Evolutionary conservation across 2,888 invertebrate genomes (phyloP), one percentile per base, ranked within the genome.

Genomic region (Eretmocerus hayati): DNA sequence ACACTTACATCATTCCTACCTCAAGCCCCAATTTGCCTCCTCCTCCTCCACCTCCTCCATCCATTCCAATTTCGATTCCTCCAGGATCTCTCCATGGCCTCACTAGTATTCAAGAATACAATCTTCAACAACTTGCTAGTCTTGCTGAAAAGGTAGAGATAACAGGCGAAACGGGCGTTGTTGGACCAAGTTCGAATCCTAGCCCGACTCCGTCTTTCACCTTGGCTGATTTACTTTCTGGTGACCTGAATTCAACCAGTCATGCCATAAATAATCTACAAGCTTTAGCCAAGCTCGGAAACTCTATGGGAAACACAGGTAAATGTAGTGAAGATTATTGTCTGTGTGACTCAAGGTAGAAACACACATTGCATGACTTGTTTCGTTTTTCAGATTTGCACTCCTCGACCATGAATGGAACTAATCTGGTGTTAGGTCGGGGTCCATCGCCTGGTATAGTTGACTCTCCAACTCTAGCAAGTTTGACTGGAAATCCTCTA

Each of bases 191-290:
- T 71, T 75, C 58, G 67, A 79, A 67, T 73, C 79, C 63, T 67
- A 79, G 59, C 72, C 81, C 63, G 69, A 81, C 83, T 52, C 77
- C 76, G 53, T 78, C 81, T 57, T 87, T 89, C 59, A 86, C 83
- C 48, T 73, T 90, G 56, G 85, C 86, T 6, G 89, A 90, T 67
- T 74, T 90, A 48, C 77, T 90, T 48, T 81, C 83, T 50, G 87
- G 86, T 16, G 85, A 85, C 62, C 70, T 81, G 4, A 80, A 76
- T 59, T 79, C 80, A 1, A 76, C 77, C 57, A 82, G 83, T 59
- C 84, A 87, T 62, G 89, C 90, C 11, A 83, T 89, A 61, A 89
- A 88, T 72, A 93, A 92, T 74, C 76, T 93, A 57, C 90, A 92
- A 66, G 90, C 90, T 22, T 80, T 93, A 51, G 90, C 90, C 50